Evolutionary conservation across 2,888 invertebrate genomes (phyloP), one percentile per base, ranked within the genome.

Genomic region (Polydrusus pterygomalis): DNA sequence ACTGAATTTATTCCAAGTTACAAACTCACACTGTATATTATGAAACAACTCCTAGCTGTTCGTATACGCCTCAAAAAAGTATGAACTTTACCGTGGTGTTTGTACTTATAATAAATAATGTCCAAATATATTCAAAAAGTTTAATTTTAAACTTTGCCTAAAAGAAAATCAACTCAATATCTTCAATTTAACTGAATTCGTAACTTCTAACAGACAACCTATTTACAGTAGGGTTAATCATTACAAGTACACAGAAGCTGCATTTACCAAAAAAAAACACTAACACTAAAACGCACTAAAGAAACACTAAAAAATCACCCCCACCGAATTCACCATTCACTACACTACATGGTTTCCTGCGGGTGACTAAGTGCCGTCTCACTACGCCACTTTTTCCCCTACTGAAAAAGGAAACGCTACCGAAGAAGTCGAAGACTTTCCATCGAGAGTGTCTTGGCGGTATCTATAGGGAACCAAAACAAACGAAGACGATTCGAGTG

Each of bases 401-500:
- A 67, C 65, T 58, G 60, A 65, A 73, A 74, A 70, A 54, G 74
- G 64, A 74, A 74, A 34, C 40, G 56, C 63, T 56, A 64, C 68
- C 68, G 68, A 68, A 68, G 69, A 74, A 69, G 74, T 64, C 56
- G 62, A 71, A 65, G 73, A 77, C 74, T 77, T 77, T 77, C 77
- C 76, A 75, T 63, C 72, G 65, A 71, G 67, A 72, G 71, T 75
- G 20, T 63, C 69, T 60, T 76, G 72, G 63, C 74, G 70, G 58
- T 58, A 38, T 58, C 58, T 58, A 58, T 58, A 58, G 58, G 63
- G 43, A 76, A 65, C 74, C 72, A 68, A 78, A 78, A 75, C 75
- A 75, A 75, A 62, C 69, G 75, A 75, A 75, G 75, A 78, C 64
- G 78, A 65, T 68, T 70, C 78, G 62, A 74, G 38, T 70, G 74